Evolutionary conservation across 92 coral and sea anemone genomes (phyloP), one percentile per base, ranked within the genome.

Genomic region (Siderastrea siderea): DNA sequence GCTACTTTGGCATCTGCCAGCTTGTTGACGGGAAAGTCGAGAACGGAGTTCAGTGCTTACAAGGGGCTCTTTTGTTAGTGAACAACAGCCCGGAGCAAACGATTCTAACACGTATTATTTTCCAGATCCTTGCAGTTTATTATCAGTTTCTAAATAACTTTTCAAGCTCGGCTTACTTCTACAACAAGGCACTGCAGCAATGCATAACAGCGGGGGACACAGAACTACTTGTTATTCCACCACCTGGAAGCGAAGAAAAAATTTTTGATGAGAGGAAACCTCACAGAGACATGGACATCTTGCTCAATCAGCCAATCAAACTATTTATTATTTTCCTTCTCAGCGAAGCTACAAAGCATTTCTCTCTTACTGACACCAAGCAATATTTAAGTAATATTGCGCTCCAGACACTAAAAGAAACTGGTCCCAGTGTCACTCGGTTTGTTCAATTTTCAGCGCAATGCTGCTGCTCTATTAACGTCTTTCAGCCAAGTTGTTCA

Each of bases 41-140:
- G n/a, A n/a, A n/a, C n/a, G n/a, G n/a, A n/a, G n/a, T n/a, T n/a
- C n/a, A n/a, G n/a, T n/a, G n/a, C n/a, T n/a, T n/a, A n/a, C n/a
- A n/a, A n/a, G n/a, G n/a, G n/a, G n/a, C n/a, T n/a, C n/a, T n/a
- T n/a, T n/a, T n/a, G n/a, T n/a, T n/a, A n/a, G n/a, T n/a, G n/a
- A n/a, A n/a, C n/a, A n/a, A n/a, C n/a, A n/a, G n/a, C n/a, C n/a
- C n/a, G n/a, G n/a, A n/a, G n/a, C n/a, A n/a, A n/a, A n/a, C 47
- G 78, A 62, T 74, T 74, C 79, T 74, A 3, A 4, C 3, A 17
- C 11, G 51, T 10, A 19, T 54, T 53, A 26, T 12, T 14, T 19
- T 74, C 2, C 79, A n/a, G 79, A 19, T 74, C 15, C 79, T 74
- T 17, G 62, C 47, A 19, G 44, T 74, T 53, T 74, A n/a, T n/a